Evolutionary conservation across 2,113 vertebrate species (phyloP).

Genomic region (Parus major): DNA sequence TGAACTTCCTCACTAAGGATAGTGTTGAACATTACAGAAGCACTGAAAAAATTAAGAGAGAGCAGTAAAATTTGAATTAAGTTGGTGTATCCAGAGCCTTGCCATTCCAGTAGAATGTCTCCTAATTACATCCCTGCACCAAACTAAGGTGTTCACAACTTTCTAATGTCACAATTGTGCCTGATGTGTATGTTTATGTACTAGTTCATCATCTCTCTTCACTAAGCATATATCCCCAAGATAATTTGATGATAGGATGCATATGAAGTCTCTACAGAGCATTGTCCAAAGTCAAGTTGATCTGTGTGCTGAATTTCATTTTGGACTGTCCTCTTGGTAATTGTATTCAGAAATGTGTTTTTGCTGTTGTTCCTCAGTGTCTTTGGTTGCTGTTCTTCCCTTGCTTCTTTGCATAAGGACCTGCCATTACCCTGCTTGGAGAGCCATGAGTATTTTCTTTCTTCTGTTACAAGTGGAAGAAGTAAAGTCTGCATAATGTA

Average conservation of each 20-base stretch:
- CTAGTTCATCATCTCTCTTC: not conserved
- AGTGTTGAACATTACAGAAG: not conserved
- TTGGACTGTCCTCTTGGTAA: not conserved
- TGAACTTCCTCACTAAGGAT: not conserved
- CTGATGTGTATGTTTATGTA: not conserved
- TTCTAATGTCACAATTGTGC: not conserved
- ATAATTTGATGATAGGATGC: not conserved
- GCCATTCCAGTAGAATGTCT: not conserved
- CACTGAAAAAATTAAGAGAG: not conserved
- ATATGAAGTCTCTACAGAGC: not conserved
- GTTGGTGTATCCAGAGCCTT: not conserved
- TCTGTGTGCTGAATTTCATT: not conserved
- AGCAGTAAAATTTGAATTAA: not conserved
- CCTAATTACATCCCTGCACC: not conserved
- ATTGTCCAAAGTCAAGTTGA: not conserved
- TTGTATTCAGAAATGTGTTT: not conserved
- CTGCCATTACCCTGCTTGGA: not conserved
- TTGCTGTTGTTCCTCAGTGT: not conserved
- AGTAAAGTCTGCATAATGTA: conserved; percentile 24
- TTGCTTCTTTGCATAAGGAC: not conserved
- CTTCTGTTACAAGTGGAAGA: not conserved
- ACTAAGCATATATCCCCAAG: not conserved
- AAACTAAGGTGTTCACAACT: not conserved
- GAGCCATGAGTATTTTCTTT: conserved; percentile 29
- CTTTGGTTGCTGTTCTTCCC: not conserved